Conservation (phyloP, 2,797 vertebrate species). For the Lophius americanus region DNA sequence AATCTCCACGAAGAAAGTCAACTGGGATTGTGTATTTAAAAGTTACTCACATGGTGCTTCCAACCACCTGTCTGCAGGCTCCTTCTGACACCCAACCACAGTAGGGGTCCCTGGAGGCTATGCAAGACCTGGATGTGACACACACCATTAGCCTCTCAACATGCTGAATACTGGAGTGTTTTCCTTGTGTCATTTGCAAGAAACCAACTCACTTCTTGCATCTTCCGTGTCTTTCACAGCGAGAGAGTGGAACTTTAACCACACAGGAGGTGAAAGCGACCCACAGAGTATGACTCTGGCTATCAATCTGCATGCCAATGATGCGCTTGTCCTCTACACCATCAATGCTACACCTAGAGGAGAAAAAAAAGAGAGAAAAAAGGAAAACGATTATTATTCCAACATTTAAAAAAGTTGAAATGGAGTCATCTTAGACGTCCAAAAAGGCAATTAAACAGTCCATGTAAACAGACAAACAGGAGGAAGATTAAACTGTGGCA, state of each 20-base stretch:
- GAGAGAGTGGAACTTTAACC: constrained; percentile 92
- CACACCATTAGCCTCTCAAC: constrained; percentile 23
- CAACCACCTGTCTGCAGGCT: constrained; percentile 86
- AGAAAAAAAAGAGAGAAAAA: constrained; percentile 3
- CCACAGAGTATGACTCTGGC: constrained; percentile 86
- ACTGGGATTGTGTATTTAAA: constrained; percentile 77
- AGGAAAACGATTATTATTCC: constrained; percentile 2
- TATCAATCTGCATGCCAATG: constrained; percentile 93
- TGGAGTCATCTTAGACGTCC: background rate
- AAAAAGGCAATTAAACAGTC: constrained; percentile 31
- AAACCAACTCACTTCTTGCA: constrained; percentile 92
- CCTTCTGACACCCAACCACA: constrained; percentile 95
- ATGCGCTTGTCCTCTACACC: constrained; percentile 95
- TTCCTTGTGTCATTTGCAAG: constrained; percentile 4
- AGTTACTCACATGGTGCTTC: constrained; percentile 88
- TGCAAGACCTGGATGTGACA: constrained; percentile 87
- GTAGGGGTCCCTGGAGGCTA: constrained; percentile 96
- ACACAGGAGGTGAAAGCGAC: constrained; percentile 96
- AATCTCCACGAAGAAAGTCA: background rate
- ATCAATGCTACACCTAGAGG: constrained; percentile 91
- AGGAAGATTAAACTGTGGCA: constrained; percentile 37
- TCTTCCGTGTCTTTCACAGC: constrained; percentile 90
- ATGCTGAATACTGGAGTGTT: background rate
- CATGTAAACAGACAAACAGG: constrained; percentile 33
- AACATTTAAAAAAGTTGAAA: background rate